Evolutionary conservation across 2,888 invertebrate species (phyloP).

Genomic region (Ormyrus rosae): DNA sequence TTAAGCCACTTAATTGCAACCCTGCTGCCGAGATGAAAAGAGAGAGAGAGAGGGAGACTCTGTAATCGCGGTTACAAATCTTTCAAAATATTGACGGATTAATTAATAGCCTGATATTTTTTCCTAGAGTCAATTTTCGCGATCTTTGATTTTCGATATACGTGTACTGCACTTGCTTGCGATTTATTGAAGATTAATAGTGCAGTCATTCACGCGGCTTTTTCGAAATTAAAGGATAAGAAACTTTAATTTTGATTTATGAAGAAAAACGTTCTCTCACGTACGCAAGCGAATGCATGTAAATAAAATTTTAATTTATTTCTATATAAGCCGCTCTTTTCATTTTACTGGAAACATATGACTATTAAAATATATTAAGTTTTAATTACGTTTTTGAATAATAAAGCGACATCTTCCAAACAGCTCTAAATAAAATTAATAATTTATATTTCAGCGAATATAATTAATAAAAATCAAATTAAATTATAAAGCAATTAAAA

Average conservation of each 20-base stretch:
- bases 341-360: slow-evolving; percentile 33
- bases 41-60: neutral
- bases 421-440: no score
- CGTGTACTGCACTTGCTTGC: neutral
- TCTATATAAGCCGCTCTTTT: slow-evolving; percentile 6
- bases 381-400: no score
- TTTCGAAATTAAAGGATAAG: slow-evolving; percentile 46
- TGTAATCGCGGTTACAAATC: slow-evolving; percentile 29
- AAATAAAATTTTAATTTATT: slow-evolving; percentile 40
- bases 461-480: no score
- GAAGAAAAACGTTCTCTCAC: slow-evolving; percentile 26
- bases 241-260: slow-evolving; percentile 45
- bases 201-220: slow-evolving; percentile 6
- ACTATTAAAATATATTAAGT: no score
- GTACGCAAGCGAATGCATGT: neutral
- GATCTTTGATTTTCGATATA: slow-evolving; percentile 19
- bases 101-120: neutral
- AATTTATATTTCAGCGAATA: no score
- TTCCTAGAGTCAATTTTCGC: slow-evolving; percentile 16
- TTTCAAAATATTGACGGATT: slow-evolving; percentile 9
- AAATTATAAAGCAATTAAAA: no score
- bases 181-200: slow-evolving; percentile 48
- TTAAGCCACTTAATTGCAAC: slow-evolving; percentile 23
- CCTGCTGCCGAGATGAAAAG: neutral
- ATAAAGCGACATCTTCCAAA: no score